Conservation (phyloP, 2,113 vertebrate genomes). For the Ahaetulla prasina region DNA sequence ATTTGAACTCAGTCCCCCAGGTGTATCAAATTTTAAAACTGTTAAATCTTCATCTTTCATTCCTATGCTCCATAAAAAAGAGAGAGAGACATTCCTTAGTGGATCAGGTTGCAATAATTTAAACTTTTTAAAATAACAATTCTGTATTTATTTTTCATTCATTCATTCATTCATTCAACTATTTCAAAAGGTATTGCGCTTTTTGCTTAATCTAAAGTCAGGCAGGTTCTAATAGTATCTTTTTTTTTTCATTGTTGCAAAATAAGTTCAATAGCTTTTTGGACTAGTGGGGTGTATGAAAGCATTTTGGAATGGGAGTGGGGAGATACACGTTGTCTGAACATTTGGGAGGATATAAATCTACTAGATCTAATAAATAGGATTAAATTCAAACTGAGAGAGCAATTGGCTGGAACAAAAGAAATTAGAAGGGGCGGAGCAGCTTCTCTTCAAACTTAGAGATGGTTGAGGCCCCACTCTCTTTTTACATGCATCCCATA, state of each 20-base stretch:
- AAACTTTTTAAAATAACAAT: not conserved
- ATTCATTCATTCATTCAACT: not conserved
- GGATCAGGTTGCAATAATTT: not conserved
- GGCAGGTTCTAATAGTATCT: not conserved
- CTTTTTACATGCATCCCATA: not conserved
- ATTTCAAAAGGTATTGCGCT: not conserved
- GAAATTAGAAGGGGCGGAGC: not conserved
- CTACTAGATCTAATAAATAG: not conserved
- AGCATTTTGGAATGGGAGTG: not conserved
- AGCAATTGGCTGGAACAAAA: not conserved
- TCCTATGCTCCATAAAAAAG: not conserved
- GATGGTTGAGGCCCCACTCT: not conserved
- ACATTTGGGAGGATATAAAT: not conserved
- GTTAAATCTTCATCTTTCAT: not conserved
- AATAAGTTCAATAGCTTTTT: not conserved
- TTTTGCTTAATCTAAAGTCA: not conserved
- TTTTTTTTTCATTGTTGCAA: not conserved
- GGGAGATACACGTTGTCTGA: not conserved
- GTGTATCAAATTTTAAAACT: not conserved
- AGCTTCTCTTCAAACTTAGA: not conserved
- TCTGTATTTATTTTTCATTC: not conserved
- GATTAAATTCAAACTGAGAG: not conserved
- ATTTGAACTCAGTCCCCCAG: not conserved
- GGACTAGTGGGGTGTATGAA: not conserved
- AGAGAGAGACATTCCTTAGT: not conserved